Evolutionary conservation across 35 echinoderm and acorn worm species (phyloP).

Genomic region (Ophiothrix spiculata): DNA sequence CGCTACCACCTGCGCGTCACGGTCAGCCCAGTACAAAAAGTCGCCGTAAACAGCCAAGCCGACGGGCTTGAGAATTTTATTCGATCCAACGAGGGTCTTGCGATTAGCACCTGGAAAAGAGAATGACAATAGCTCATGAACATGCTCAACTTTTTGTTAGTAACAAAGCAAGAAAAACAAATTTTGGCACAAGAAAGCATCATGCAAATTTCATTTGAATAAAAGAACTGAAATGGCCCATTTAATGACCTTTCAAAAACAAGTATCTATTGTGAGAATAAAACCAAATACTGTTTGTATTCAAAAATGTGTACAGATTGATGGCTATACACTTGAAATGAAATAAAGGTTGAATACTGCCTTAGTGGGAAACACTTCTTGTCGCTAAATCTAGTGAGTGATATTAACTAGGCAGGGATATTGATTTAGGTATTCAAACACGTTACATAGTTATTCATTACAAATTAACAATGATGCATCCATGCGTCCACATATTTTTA

Average conservation of each 20-base stretch:
- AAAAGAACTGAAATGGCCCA: not conserved
- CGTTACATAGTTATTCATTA: no score
- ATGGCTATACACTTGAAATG: no score
- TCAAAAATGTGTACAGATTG: no score
- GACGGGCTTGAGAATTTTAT: slow-evolving; percentile 18
- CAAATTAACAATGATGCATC: no score
- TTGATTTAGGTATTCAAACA: no score
- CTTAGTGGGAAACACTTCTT: no score
- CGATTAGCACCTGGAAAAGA: slow-evolving; percentile 2
- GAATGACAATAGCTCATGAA: not conserved
- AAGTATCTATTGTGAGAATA: not conserved
- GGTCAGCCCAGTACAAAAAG: slow-evolving; percentile 82
- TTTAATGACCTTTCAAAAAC: not conserved
- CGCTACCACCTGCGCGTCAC: slow-evolving; percentile 46
- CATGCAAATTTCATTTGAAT: not conserved
- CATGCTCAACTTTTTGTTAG: not conserved
- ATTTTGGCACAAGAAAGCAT: not conserved
- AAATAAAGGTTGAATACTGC: no score
- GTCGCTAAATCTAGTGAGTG: no score
- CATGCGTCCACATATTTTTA: no score
- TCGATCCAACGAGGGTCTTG: slow-evolving; percentile 3
- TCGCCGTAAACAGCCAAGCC: slow-evolving; percentile 57
- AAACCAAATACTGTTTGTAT: not conserved
- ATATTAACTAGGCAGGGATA: no score
- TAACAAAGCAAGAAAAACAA: not conserved